Conservation (phyloP, 2,888 invertebrate genomes). For the Cenopis cana region DNA sequence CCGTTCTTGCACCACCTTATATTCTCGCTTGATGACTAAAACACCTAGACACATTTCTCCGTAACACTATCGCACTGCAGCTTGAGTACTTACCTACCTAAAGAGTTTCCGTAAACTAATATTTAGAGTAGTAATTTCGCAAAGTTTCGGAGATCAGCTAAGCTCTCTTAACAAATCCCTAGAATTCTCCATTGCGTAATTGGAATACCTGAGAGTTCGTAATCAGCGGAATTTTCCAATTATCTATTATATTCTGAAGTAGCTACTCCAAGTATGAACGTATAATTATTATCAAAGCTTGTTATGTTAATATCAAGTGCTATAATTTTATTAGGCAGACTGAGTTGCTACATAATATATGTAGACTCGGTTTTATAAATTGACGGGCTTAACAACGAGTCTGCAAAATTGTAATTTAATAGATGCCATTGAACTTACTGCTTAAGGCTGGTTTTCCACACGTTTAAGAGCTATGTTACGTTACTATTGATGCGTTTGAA, state of each 20-base stretch:
- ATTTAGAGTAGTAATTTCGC: constrained; percentile 35
- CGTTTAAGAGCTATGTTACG: too few species aligned
- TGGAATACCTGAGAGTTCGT: constrained; percentile 50
- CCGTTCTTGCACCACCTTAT: constrained; percentile 45
- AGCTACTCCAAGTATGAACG: constrained; percentile 7
- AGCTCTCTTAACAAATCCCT: constrained; percentile 48
- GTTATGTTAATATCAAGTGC: not conserved
- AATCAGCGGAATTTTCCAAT: constrained; percentile 50
- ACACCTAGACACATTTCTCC: constrained; percentile 40
- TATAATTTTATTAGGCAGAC: not conserved
- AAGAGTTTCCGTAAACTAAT: constrained; percentile 15
- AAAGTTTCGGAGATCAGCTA: constrained; percentile 40
- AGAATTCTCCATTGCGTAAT: constrained; percentile 52
- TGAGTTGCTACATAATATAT: not conserved
- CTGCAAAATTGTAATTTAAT: too few species aligned
- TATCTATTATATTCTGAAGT: constrained; percentile 43
- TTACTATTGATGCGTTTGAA: too few species aligned
- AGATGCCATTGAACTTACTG: too few species aligned
- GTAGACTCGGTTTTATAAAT: not conserved
- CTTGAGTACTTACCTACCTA: not conserved
- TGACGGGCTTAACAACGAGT: too few species aligned
- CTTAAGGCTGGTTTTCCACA: too few species aligned
- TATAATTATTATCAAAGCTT: constrained; percentile 26
- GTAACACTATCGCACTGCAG: constrained; percentile 3
- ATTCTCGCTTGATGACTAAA: constrained; percentile 38